phyloP scores from a whole-genome alignment of 2,888 invertebrate genomes.

The Eustalomyia histrio region DNA sequence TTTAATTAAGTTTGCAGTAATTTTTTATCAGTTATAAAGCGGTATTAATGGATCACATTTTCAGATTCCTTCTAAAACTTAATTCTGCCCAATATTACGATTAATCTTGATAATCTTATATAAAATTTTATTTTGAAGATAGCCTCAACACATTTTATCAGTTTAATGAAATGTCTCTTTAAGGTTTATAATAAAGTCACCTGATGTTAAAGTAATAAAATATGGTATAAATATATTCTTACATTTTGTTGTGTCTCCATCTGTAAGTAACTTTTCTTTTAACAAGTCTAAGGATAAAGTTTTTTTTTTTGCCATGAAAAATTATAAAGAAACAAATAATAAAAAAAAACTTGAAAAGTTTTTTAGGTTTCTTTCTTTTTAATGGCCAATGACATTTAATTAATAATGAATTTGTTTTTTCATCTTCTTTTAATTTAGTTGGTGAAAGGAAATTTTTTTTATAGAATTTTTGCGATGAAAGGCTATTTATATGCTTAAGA shows the following conservation, averaged over 20 bases:
- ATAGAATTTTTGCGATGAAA: not conserved
- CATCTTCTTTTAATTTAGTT: constrained; percentile 26
- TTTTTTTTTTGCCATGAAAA: constrained; percentile 42
- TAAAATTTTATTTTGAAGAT: not conserved
- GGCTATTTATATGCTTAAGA: constrained; percentile 44
- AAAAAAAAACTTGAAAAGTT: constrained; percentile 15
- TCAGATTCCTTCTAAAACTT: too few relatives aligned
- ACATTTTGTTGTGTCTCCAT: not conserved
- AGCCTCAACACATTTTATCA: not conserved
- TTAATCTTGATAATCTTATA: too few relatives aligned
- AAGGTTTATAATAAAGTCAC: constrained; percentile 44
- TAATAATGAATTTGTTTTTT: constrained; percentile 59
- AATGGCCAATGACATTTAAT: constrained; percentile 66
- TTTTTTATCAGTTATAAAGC: too few relatives aligned
- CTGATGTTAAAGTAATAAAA: constrained; percentile 55
- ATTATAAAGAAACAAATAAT: constrained; percentile 32
- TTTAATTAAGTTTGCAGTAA: too few relatives aligned
- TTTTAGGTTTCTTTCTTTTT: constrained; percentile 36
- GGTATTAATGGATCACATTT: too few relatives aligned
- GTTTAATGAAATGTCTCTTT: constrained; percentile 47
- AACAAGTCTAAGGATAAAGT: constrained; percentile 57
- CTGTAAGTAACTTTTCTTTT: constrained; percentile 2
- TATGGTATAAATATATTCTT: not conserved
- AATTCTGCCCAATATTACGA: too few relatives aligned
- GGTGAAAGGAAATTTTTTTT: constrained; percentile 45